Base-by-base conservation (phyloP, 2,797 vertebrate genomes). In the Sarcoramphus papa region DNA sequence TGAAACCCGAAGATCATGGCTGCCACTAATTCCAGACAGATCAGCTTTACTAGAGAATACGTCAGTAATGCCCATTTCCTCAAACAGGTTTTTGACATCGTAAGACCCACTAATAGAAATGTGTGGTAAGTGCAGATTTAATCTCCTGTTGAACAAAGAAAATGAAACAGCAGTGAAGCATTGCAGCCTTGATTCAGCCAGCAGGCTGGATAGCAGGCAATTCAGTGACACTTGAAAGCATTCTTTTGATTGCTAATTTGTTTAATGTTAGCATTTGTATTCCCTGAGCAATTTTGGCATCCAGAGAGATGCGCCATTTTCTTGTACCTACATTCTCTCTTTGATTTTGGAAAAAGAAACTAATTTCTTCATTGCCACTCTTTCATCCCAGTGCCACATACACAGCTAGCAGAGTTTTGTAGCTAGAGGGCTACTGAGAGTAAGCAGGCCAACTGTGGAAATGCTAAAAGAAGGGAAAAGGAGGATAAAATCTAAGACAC, bases 1-100 rank as follows among this genome's bases (percentile, higher is more conserved):
- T 82, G 96, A 96, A 95, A 97, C 89, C 9, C 21, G 31, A 59
- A 97, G 92, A 23, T 50, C 0, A 2, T 0, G 28, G 5, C 57
- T 87, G 64, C 80, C 62, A 10, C 57, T 88, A 80, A 97, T 92
- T 83, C 96, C 96, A 89, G 96, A 96, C 47, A 97, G 91, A 64
- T 97, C 96, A 89, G 96, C 95, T 12, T 64, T 80, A 20, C 11
- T 2, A 70, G 87, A 92, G 78, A 97, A 97, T 53, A 96, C 67
- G 48, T 97, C 77, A 37, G 87, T 97, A 74, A 97, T 93, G n/a
- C 95, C 96, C 93, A 96, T 92, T 76, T 90, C 80, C 72, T 56
- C 15, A 14, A 97, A 62, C 27, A 96, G 25, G 2, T 35, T 14
- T 94, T 88, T 87, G 37, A 96, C 47, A 35, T 96, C 21, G 0